Percentiles rank a stretch among this genome's conserved stretches.
Conservation (phyloP, 2,113 vertebrate genomes). For the Acanthochromis polyacanthus region DNA sequence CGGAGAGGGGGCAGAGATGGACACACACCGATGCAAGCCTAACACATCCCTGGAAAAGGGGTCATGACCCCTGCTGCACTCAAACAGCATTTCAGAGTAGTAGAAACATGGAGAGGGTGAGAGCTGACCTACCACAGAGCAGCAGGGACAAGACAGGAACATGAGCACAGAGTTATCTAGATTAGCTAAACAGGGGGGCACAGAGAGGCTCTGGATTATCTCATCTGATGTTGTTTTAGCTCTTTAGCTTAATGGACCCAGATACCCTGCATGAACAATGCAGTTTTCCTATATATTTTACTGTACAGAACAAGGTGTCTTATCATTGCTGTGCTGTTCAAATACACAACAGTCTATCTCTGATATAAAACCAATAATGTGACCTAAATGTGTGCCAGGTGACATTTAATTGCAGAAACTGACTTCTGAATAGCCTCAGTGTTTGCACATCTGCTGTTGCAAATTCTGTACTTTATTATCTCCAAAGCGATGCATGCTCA, state of each 20-base stretch:
- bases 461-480: conserved; percentile 43
- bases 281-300: not conserved
- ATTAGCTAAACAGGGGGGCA: conserved; percentile 24
- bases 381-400: conserved; percentile 52
- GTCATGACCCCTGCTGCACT: conserved; percentile 77
- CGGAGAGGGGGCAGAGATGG: conserved; percentile 49
- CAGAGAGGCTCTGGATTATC: conserved; percentile 13
- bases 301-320: conserved; percentile 1
- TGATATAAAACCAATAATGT: conserved; percentile 3
- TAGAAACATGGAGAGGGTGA: conserved; percentile 52
- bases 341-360: conserved; percentile 2
- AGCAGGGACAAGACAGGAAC: conserved; percentile 11
- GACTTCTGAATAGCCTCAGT: conserved; percentile 67
- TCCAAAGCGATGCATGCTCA: conserved; percentile 57
- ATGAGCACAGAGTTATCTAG: conserved; percentile 34
- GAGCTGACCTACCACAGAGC: conserved; percentile 63
- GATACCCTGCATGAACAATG: not conserved
- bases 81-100: conserved; percentile 68
- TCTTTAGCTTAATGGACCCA: conserved; percentile 15
- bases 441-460: conserved; percentile 69
- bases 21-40: conserved; percentile 68
- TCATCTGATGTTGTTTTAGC: conserved; percentile 47
- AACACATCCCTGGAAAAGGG: conserved; percentile 77
- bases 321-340: conserved; percentile 4
- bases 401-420: conserved; percentile 33